Evolutionary conservation across 2,888 invertebrate species (phyloP).

Genomic region (Andrena flavipes): DNA sequence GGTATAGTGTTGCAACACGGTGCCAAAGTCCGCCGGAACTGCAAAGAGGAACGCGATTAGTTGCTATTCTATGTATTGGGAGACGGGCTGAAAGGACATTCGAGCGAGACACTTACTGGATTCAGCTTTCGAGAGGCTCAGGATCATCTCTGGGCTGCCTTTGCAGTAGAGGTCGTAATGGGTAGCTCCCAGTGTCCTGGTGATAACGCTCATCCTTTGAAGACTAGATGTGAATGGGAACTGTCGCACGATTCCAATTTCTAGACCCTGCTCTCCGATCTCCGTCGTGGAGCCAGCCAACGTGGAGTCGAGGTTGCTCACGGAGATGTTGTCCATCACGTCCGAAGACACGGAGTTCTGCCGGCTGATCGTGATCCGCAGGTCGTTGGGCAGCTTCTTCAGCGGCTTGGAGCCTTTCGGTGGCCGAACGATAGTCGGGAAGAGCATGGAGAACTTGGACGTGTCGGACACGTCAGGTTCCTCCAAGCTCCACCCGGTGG

Average conservation of each 20-base stretch:
- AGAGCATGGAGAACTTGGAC: slow-evolving; percentile 94
- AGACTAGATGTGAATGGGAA: slow-evolving; percentile 95
- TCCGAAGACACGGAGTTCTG: slow-evolving; percentile 79
- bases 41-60: slow-evolving; percentile 61
- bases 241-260: slow-evolving; percentile 94
- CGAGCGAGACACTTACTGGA: slow-evolving; percentile 85
- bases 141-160: slow-evolving; percentile 97
- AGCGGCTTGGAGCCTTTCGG: slow-evolving; percentile 75
- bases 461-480: slow-evolving; percentile 94
- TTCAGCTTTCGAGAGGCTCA: slow-evolving; percentile 90
- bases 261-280: slow-evolving; percentile 83
- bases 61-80: background rate
- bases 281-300: slow-evolving; percentile 75
- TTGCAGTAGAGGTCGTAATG: slow-evolving; percentile 94
- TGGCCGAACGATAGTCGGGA: slow-evolving; percentile 94
- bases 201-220: slow-evolving; percentile 96
- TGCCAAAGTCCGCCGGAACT: slow-evolving; percentile 93
- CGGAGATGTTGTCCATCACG: slow-evolving; percentile 75
- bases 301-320: slow-evolving; percentile 75
- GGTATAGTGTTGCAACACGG: slow-evolving; percentile 93
- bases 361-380: slow-evolving; percentile 56
- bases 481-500: slow-evolving; percentile 95
- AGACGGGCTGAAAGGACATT: background rate
- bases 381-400: slow-evolving; percentile 65
- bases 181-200: slow-evolving; percentile 90